Percentiles rank a stretch among this genome's conserved stretches.
phyloP scores from a whole-genome alignment of 1,140 invertebrate genomes.

The Vanessa tameamea region DNA sequence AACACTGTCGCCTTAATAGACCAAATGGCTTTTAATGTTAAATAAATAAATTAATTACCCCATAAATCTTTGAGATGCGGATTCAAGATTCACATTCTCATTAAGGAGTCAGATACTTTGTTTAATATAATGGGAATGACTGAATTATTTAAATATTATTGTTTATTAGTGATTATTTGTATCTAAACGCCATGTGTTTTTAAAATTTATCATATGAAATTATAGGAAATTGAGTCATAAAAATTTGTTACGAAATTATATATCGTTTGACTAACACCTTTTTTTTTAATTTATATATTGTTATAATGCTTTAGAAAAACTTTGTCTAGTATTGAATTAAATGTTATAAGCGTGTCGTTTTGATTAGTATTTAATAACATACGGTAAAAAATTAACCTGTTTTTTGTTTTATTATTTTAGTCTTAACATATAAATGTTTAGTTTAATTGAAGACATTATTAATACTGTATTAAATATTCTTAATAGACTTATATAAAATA shows the following conservation, averaged over 20 bases:
- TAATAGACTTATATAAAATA: no score
- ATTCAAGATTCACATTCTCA: conserved; percentile 47
- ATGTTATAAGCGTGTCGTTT: no score
- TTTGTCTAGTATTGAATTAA: no score
- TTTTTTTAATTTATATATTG: conserved; percentile 1
- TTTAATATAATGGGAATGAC: conserved; percentile 39
- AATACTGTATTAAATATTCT: no score
- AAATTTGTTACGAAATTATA: conserved; percentile 29
- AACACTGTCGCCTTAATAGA: conserved; percentile 40
- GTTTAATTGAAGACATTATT: no score
- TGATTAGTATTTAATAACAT: no score
- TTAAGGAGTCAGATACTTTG: conserved; percentile 29
- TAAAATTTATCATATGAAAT: conserved; percentile 15
- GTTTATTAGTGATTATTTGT: conserved; percentile 35
- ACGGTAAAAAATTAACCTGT: no score
- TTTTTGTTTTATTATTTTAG: no score
- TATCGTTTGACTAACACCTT: conserved; percentile 3
- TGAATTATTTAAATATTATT: conserved; percentile 41
- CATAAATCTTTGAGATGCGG: conserved; percentile 50
- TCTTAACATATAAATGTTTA: no score
- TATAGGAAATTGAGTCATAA: conserved; percentile 27
- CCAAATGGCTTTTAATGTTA: conserved; percentile 44
- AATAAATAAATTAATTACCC: conserved; percentile 57
- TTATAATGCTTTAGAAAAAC: not conserved
- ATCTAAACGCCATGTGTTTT: conserved; percentile 25